A percentile compares a stretch with the other conserved stretches of the same genome.
Evolutionary conservation across 2,113 vertebrate genomes (phyloP).

Genomic region (Lamprologus sp.): DNA sequence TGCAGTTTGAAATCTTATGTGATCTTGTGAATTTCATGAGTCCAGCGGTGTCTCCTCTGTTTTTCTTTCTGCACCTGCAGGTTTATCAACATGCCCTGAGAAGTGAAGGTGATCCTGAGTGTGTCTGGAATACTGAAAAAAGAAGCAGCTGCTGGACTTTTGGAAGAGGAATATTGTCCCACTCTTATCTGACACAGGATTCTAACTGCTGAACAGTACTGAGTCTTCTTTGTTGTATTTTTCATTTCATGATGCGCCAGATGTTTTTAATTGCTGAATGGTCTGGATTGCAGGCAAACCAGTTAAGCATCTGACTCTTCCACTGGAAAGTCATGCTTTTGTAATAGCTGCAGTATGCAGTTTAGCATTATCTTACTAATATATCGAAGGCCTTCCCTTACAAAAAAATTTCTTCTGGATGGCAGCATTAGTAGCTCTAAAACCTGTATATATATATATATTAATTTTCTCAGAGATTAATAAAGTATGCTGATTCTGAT

Average conservation of each 20-base stretch:
- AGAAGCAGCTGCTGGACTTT: not conserved
- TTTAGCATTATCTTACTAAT: not conserved
- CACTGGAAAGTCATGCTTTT: not conserved
- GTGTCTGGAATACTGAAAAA: not conserved
- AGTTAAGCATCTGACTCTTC: not conserved
- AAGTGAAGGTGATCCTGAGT: not conserved
- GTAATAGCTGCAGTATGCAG: not conserved
- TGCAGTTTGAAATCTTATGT: not conserved
- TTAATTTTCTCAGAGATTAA: not conserved
- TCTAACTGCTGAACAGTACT: not conserved
- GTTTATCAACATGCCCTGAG: not conserved
- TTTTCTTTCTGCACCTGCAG: not conserved
- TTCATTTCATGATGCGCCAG: not conserved
- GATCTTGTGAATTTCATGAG: not conserved
- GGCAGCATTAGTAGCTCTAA: not conserved
- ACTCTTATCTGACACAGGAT: not conserved
- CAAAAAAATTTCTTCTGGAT: not conserved
- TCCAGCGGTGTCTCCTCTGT: not conserved
- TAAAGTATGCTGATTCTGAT: not conserved
- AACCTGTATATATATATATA: not conserved
- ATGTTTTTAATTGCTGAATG: not conserved
- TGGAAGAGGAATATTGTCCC: not conserved
- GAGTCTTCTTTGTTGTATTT: not conserved
- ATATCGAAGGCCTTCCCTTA: not conserved
- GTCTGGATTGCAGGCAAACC: not conserved